Evolutionary conservation across 2,113 vertebrate species (phyloP).

Genomic region (Chaetodon trifascialis): DNA sequence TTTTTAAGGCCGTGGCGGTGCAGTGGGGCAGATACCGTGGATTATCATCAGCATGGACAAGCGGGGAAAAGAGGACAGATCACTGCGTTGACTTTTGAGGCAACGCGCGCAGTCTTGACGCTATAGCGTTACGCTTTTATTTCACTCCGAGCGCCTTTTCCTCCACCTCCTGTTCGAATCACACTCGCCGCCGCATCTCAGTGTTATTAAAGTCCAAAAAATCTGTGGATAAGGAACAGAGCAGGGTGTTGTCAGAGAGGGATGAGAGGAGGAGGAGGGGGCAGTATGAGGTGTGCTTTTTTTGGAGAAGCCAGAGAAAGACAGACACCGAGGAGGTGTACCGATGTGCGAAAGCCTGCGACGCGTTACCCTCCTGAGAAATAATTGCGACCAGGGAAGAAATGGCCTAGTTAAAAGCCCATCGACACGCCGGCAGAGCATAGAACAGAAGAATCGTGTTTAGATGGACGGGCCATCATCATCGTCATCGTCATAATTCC

Average conservation of each 20-base stretch:
- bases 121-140: slow-evolving; percentile 75
- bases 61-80: slow-evolving; percentile 65
- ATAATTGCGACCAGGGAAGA: slow-evolving; percentile 74
- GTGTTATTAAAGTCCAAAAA: slow-evolving; percentile 66
- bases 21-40: slow-evolving; percentile 48
- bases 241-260: slow-evolving; percentile 78
- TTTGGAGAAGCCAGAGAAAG: slow-evolving; percentile 79
- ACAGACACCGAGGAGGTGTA: slow-evolving; percentile 81
- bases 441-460: slow-evolving; percentile 58
- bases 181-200: slow-evolving; percentile 46
- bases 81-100: slow-evolving; percentile 74
- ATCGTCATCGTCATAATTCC: slow-evolving; percentile 64
- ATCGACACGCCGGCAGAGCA: slow-evolving; percentile 59
- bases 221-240: slow-evolving; percentile 69
- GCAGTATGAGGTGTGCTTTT: slow-evolving; percentile 81
- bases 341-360: slow-evolving; percentile 77
- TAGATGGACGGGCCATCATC: slow-evolving; percentile 65
- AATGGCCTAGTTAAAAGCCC: slow-evolving; percentile 77
- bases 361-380: slow-evolving; percentile 79
- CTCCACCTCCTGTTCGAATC: slow-evolving; percentile 36
- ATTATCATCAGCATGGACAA: slow-evolving; percentile 71
- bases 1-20: slow-evolving; percentile 25
- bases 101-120: slow-evolving; percentile 66
- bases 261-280: slow-evolving; percentile 55
- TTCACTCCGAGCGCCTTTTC: slow-evolving; percentile 31